Evolutionary conservation across 2,888 invertebrate species (phyloP).

Genomic region (Epicampocera succincta): DNA sequence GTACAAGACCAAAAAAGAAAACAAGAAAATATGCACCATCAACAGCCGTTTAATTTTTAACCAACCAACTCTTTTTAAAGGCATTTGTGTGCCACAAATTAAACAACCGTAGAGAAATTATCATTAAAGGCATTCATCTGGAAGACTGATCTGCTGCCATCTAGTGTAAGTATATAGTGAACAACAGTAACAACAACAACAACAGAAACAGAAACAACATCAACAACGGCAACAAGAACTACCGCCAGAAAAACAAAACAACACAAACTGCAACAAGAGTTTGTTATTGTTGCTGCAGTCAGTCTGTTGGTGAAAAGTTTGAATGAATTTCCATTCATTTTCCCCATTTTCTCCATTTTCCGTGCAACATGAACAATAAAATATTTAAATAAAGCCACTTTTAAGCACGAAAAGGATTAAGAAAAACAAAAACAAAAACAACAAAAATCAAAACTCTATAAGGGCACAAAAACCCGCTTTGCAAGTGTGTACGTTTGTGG

Average conservation of each 20-base stretch:
- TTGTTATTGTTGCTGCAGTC: neutral
- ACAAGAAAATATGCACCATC: conserved; percentile 25
- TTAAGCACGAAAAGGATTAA: conserved; percentile 60
- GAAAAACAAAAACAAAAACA: conserved; percentile 28
- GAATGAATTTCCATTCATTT: conserved; percentile 36
- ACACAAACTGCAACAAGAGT: conserved; percentile 34
- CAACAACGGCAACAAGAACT: neutral
- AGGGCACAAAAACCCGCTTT: neutral
- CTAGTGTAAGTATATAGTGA: conserved; percentile 22
- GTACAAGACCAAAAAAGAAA: neutral
- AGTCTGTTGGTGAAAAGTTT: conserved; percentile 8
- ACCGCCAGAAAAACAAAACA: conserved; percentile 2
- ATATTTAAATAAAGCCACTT: conserved; percentile 66
- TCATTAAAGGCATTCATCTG: conserved; percentile 67
- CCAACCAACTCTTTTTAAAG: conserved; percentile 41
- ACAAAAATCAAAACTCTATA: conserved; percentile 14
- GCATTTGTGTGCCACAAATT: conserved; percentile 64
- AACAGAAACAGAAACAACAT: neutral
- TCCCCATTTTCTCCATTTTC: conserved; percentile 8
- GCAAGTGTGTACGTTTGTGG: neutral
- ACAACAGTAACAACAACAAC: neutral
- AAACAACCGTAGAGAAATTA: conserved; percentile 66
- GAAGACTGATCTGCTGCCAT: conserved; percentile 66
- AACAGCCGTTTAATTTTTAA: conserved; percentile 9
- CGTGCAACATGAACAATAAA: conserved; percentile 60